Percentiles rank a stretch among this genome's conserved stretches.
Conservation (phyloP, 1,140 invertebrate genomes). For the Bathynomus jamesi region DNA sequence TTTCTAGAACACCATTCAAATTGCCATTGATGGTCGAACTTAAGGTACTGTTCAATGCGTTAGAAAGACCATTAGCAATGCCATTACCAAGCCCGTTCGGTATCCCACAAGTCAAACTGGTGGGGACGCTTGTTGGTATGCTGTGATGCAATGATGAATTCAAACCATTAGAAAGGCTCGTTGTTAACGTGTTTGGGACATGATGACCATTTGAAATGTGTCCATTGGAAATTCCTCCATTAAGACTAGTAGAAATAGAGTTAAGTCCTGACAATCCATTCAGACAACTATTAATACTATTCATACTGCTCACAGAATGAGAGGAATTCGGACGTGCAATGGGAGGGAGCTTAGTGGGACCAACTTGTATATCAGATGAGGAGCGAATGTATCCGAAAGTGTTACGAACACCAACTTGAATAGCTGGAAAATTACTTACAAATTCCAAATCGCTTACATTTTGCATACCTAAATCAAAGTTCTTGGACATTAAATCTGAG, state of each 20-base stretch:
- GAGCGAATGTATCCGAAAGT: slow-evolving; percentile 91
- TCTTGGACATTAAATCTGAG: slow-evolving; percentile 71
- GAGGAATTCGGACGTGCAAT: slow-evolving; percentile 67
- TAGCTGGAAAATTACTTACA: slow-evolving; percentile 91
- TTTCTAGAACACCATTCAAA: slow-evolving; percentile 28
- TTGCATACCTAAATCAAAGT: slow-evolving; percentile 68
- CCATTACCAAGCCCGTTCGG: slow-evolving; percentile 27
- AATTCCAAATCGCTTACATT: slow-evolving; percentile 72
- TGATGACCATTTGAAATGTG: neutral
- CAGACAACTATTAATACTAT: slow-evolving; percentile 44
- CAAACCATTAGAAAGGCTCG: slow-evolving; percentile 13
- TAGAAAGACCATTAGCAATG: slow-evolving; percentile 12
- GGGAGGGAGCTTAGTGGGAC: slow-evolving; percentile 65
- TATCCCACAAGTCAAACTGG: slow-evolving; percentile 11
- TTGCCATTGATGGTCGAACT: slow-evolving; percentile 20
- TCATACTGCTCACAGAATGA: slow-evolving; percentile 21
- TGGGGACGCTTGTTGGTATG: slow-evolving; percentile 7
- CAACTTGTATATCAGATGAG: slow-evolving; percentile 47
- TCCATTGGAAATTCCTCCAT: slow-evolving; percentile 9
- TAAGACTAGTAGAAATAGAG: slow-evolving; percentile 12
- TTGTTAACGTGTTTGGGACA: slow-evolving; percentile 9
- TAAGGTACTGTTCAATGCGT: slow-evolving; percentile 10
- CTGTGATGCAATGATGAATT: slow-evolving; percentile 5
- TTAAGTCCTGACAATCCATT: slow-evolving; percentile 29
- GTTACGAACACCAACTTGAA: slow-evolving; percentile 86